phyloP scores from a whole-genome alignment of 37 sponge, comb jelly and placozoan species.

The Axinella damicornis region DNA sequence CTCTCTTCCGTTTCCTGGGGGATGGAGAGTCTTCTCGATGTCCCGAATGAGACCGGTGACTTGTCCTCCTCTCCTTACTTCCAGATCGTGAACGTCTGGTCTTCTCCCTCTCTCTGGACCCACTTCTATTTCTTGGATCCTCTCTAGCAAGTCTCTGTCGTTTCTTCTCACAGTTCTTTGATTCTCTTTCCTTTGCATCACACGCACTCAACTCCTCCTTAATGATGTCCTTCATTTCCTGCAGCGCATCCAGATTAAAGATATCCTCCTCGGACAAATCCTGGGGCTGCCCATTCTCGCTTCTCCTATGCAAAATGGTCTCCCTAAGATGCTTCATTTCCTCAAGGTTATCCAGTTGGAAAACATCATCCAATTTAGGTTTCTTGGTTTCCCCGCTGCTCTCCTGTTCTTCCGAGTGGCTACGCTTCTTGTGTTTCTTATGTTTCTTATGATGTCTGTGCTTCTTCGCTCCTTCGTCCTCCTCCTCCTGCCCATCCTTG shows the following conservation, averaged over 20 bases:
- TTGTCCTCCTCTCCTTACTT: neutral
- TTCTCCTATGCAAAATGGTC: neutral
- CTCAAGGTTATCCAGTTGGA: constrained; percentile 14
- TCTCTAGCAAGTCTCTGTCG: neutral
- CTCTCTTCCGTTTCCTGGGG: neutral
- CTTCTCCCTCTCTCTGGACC: neutral
- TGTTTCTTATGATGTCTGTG: constrained; percentile 75
- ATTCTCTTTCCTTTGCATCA: neutral
- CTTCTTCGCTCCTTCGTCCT: constrained; percentile 36
- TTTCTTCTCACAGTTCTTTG: neutral
- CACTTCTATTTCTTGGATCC: neutral
- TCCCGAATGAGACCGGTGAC: neutral
- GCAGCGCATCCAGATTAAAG: constrained; percentile 27
- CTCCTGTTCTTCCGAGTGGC: constrained; percentile 19
- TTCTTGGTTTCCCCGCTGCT: constrained; percentile 9
- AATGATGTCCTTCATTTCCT: constrained; percentile 48
- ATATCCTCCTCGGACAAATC: neutral
- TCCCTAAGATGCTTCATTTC: constrained; percentile 13
- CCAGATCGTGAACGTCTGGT: neutral
- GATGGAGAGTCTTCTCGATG: neutral
- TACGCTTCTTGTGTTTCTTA: constrained; percentile 69
- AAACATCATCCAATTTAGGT: constrained; percentile 1
- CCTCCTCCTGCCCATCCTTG: constrained; percentile 25
- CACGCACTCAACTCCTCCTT: constrained; percentile 24
- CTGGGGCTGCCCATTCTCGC: constrained; percentile 13